A percentile compares a stretch with the other conserved stretches of the same genome.
These are phyloP conservation scores for Percina caprodes DNA, from an alignment of 2,113 vertebrate genomes.

Conservation along the genomic window DNA sequence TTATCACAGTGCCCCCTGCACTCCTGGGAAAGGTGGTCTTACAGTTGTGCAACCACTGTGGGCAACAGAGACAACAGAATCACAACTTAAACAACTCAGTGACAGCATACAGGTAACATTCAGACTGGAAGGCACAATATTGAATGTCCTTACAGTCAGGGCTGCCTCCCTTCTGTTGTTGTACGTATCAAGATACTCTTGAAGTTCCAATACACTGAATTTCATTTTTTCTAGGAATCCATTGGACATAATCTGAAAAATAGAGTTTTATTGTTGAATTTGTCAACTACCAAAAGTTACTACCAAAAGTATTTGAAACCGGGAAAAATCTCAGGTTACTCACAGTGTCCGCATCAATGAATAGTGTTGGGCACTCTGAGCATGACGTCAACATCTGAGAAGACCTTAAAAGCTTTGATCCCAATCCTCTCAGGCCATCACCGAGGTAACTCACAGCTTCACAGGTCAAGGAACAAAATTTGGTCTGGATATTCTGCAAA, in stretches of 20 bases:
- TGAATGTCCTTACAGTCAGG: conserved; percentile 85
- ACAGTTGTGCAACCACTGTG: conserved; percentile 95
- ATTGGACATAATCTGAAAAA: conserved; percentile 91
- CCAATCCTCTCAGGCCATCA: conserved; percentile 93
- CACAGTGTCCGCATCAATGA: conserved; percentile 96
- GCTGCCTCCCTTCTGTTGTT: conserved; percentile 95
- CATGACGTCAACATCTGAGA: conserved; percentile 95
- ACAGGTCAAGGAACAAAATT: conserved; percentile 94
- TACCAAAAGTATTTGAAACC: no score
- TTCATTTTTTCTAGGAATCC: conserved; percentile 98
- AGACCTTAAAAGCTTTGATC: conserved; percentile 94
- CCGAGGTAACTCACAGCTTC: conserved; percentile 94
- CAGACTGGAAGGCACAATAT: background rate
- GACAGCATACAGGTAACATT: conserved; percentile 5
- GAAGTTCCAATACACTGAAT: conserved; percentile 97
- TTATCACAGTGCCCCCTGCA: conserved; percentile 79
- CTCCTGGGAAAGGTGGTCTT: conserved; percentile 91
- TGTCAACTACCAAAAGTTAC: background rate
- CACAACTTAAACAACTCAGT: background rate
- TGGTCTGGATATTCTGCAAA: conserved; percentile 94
- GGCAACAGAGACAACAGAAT: conserved; percentile 21
- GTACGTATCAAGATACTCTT: conserved; percentile 98
- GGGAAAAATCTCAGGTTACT: conserved; percentile 71
- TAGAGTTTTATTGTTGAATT: background rate
- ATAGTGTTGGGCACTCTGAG: conserved; percentile 95